A percentile compares a stretch with the other conserved stretches of the same genome.
Conservation (phyloP, 1,140 invertebrate species). For the Asobara japonica region DNA sequence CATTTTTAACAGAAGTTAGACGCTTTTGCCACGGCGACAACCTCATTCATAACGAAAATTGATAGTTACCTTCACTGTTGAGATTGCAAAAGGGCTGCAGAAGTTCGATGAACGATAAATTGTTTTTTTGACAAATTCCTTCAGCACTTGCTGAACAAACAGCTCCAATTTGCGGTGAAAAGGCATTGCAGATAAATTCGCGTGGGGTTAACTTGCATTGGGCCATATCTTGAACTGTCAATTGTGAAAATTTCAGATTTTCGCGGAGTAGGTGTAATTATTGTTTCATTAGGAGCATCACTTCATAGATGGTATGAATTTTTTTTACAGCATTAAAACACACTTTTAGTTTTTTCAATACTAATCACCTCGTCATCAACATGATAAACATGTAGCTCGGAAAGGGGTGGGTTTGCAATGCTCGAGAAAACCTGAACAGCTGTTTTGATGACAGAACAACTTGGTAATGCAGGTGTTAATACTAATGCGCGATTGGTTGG, state of each 20-base stretch:
- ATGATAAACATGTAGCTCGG: neutral
- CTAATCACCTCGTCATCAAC: neutral
- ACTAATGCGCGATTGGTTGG: no score
- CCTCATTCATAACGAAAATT: neutral
- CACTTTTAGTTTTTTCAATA: neutral
- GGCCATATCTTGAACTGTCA: slow-evolving; percentile 64
- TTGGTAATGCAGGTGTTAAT: no score
- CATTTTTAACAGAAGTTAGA: no score
- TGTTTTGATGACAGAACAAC: no score
- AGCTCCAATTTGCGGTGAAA: slow-evolving; percentile 89
- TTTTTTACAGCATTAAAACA: no score
- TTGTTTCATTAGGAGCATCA: neutral
- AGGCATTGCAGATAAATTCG: slow-evolving; percentile 89
- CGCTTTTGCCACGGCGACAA: neutral
- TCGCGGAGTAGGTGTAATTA: neutral
- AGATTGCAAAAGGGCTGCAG: slow-evolving; percentile 89
- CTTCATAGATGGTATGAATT: neutral
- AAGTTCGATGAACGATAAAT: slow-evolving; percentile 88
- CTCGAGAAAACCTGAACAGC: neutral
- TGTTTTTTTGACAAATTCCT: slow-evolving; percentile 87
- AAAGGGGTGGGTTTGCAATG: neutral
- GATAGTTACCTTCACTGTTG: slow-evolving; percentile 75
- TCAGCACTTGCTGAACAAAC: slow-evolving; percentile 85
- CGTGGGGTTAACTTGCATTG: slow-evolving; percentile 75
- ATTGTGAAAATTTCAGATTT: neutral